These are phyloP conservation scores for Paracanthobrama guichenoti DNA, from an alignment of 2,113 vertebrate species.

Conservation along the genomic window DNA sequence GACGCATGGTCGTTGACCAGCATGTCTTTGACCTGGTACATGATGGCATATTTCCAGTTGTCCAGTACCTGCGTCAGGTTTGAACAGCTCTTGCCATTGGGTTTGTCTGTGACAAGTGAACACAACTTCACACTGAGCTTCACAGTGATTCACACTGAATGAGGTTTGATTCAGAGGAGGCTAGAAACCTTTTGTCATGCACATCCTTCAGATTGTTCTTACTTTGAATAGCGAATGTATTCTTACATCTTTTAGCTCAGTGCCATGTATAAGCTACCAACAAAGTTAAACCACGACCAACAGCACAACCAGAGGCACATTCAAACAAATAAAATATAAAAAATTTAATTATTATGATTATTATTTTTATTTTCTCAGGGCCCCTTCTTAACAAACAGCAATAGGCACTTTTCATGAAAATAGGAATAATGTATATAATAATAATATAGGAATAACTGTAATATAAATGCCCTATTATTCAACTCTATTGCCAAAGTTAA, in stretches of 20 bases:
- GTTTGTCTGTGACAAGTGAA: conserved; percentile 62
- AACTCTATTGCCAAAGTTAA: neutral
- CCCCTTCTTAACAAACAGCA: neutral
- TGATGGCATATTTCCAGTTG: conserved; percentile 89
- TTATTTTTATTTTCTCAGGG: neutral
- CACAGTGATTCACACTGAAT: neutral
- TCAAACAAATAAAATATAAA: neutral
- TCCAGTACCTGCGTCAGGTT: conserved; percentile 87
- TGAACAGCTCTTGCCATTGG: conserved; percentile 73
- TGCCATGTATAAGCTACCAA: neutral
- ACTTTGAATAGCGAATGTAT: no score
- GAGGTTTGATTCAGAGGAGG: neutral
- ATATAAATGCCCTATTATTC: neutral
- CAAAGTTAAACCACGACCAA: no score
- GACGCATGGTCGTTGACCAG: conserved; percentile 81
- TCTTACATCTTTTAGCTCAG: neutral
- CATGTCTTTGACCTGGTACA: conserved; percentile 81
- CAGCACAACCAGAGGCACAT: neutral
- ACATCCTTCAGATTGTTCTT: neutral
- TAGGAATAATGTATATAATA: no score
- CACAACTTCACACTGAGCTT: neutral
- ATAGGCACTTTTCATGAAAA: neutral
- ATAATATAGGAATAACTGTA: neutral
- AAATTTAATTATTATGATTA: neutral
- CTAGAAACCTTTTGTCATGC: neutral